A percentile compares a stretch with the other conserved stretches of the same genome.
Evolutionary conservation across 1,140 invertebrate species (phyloP).

Genomic region (Penaeus japonicus): DNA sequence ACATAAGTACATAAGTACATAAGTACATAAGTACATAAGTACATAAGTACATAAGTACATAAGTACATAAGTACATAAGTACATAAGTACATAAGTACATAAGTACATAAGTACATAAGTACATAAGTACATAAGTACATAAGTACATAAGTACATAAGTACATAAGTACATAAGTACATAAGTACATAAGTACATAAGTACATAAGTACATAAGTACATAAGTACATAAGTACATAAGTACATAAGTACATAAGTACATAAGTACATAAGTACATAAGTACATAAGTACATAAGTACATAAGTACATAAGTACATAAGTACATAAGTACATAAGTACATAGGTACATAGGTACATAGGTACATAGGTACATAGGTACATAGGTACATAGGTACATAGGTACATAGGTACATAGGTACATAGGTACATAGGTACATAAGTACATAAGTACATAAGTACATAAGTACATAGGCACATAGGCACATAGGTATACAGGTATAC

Average conservation of each 20-base stretch:
- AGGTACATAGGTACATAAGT: too few relatives aligned
- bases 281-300: neutral
- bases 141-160: too few relatives aligned
- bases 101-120: neutral
- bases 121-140: neutral
- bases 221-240: neutral
- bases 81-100: neutral
- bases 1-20: neutral
- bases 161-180: neutral
- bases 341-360: too few relatives aligned
- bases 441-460: too few relatives aligned
- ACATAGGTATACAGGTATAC: too few relatives aligned
- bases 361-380: too few relatives aligned
- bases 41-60: too few relatives aligned
- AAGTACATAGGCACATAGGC: too few relatives aligned
- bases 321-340: neutral
- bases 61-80: neutral
- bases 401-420: too few relatives aligned
- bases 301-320: neutral
- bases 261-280: neutral
- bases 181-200: neutral
- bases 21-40: too few relatives aligned
- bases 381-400: too few relatives aligned
- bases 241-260: slow-evolving; percentile 6
- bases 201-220: neutral